phyloP scores from a whole-genome alignment of 2,113 vertebrate genomes.

The Trichomycterus rosablanca region DNA sequence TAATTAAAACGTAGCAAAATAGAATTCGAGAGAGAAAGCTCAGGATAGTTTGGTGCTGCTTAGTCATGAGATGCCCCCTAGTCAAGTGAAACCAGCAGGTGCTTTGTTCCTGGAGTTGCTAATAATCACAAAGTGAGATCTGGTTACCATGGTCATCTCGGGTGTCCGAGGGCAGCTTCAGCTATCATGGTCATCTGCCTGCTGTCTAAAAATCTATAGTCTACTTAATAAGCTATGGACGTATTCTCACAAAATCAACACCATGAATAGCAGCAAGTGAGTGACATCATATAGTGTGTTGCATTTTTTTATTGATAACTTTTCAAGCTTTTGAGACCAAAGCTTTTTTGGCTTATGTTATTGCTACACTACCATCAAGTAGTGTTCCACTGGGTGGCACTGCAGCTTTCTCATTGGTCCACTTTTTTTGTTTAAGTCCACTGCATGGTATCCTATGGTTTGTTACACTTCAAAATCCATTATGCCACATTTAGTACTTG shows the following conservation, averaged over 20 bases:
- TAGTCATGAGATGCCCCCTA: slow-evolving; percentile 35
- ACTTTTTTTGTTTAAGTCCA: neutral
- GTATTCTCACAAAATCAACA: slow-evolving; percentile 12
- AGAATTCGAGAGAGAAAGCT: neutral
- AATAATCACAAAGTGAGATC: slow-evolving; percentile 45
- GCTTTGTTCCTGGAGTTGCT: slow-evolving; percentile 23
- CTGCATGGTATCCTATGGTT: no score
- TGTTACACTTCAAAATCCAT: no score
- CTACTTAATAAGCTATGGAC: neutral
- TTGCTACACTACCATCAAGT: no score
- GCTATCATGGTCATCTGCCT: slow-evolving; percentile 3
- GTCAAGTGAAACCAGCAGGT: slow-evolving; percentile 36
- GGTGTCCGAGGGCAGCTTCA: slow-evolving; percentile 29
- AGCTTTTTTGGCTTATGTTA: no score
- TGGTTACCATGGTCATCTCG: slow-evolving; percentile 60
- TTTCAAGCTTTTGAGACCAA: no score
- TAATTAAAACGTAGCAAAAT: neutral
- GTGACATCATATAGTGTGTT: no score
- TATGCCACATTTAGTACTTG: no score
- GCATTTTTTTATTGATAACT: no score
- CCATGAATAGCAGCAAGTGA: no score
- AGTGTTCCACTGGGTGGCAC: neutral
- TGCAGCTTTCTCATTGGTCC: no score
- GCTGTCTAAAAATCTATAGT: slow-evolving; percentile 22
- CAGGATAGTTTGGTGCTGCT: slow-evolving; percentile 17